Evolutionary conservation across 2,797 vertebrate genomes (phyloP).

Genomic region (Carcharodon carcharias): DNA sequence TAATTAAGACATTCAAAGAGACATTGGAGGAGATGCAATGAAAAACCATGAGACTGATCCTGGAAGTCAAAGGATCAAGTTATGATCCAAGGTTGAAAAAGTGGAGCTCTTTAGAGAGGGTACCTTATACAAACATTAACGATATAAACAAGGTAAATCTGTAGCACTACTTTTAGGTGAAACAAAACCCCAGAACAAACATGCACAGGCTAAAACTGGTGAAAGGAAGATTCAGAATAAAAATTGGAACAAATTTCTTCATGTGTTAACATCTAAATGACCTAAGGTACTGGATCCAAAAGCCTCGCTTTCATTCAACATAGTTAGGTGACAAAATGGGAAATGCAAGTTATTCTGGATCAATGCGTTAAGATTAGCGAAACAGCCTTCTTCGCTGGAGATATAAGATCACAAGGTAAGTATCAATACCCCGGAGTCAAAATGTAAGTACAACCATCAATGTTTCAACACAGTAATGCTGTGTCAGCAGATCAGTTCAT

Average conservation of each 20-base stretch:
- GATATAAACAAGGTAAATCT: not conserved
- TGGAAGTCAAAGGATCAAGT: not conserved
- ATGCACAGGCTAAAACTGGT: not conserved
- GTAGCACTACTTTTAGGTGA: not conserved
- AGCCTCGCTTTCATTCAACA: not conserved
- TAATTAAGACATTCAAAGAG: constrained; percentile 8
- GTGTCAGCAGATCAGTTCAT: not conserved
- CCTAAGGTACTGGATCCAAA: not conserved
- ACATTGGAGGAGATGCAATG: not conserved
- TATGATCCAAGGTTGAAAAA: not conserved
- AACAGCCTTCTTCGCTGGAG: not conserved
- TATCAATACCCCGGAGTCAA: not conserved
- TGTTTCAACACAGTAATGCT: not conserved
- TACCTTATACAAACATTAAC: not conserved
- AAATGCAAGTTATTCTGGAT: not conserved
- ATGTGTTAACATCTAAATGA: not conserved
- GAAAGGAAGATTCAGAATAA: not conserved
- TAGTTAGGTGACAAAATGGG: not conserved
- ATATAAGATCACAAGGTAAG: not conserved
- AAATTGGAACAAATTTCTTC: not conserved
- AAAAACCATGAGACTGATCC: not conserved
- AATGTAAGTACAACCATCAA: not conserved
- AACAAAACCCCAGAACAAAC: not conserved
- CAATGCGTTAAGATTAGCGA: not conserved
- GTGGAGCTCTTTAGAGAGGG: not conserved